Evolutionary conservation across 2,797 vertebrate genomes (phyloP), one percentile per base, ranked within the genome.

Genomic region (Chrosomus eos): DNA sequence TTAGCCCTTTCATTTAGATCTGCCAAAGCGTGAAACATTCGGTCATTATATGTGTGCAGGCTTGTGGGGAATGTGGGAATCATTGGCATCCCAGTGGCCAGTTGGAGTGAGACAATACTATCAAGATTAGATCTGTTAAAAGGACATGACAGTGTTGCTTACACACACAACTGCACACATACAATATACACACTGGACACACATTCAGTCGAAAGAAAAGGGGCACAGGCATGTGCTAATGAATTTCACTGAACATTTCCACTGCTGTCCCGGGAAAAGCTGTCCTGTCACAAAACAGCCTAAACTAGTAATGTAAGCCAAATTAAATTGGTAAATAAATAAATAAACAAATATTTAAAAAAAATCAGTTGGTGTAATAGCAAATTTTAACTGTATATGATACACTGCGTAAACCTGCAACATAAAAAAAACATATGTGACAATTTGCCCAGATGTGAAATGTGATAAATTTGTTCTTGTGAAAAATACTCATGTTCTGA

Each of bases 11-110:
- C 90, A 93, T 95, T 95, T 94, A 93, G 90, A 90, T 91, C 92
- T 90, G 91, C 92, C 90, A 90, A 94, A 91, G 91, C 92, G 89
- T 94, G 93, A 95, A 95, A 95, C 93, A 75, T 66, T 48, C 16
- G 88, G 89, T 90, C 90, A 93, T 95, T 94, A 94, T 93, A 90
- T 91, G 90, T 92, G 92, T 91, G 91, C 90, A 93, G 89, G 92
- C 92, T 91, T 92, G 91, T 92, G 86, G 83, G 88, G 71, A 90
- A 90, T 71, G 84, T 93, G 92, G 92, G 94, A 94, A 95, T 95
- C 81, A 82, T 51, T 82, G 90, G 86, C 80, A 40, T 82, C 79
- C 55, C 36, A 58, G 48, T 68, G 51, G 28, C 70, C 28, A 73
- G 70, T 48, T 82, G 40, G 38, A 73, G 71, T 74, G 72, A 62